Evolutionary conservation across 2,888 invertebrate species (phyloP).

Genomic region (Torymus aiolomorphi): DNA sequence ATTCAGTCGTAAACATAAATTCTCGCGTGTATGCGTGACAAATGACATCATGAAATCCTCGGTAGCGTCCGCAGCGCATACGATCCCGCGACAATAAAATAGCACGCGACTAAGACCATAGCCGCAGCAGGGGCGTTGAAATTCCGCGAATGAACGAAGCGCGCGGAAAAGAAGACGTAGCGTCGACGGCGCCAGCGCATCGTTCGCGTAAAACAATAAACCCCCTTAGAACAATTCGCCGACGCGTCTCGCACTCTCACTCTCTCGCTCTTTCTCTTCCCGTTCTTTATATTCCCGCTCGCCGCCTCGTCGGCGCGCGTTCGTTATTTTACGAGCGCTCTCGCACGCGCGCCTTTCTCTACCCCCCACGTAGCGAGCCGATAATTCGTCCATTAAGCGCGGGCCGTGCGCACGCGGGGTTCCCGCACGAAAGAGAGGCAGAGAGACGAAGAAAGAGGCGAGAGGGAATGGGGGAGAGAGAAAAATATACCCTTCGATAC

Average conservation of each 20-base stretch:
- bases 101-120: not conserved
- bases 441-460: slow-evolving; percentile 10
- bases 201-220: slow-evolving; percentile 45
- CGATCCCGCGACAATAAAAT: slow-evolving; percentile 2
- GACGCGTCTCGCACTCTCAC: too few relatives aligned
- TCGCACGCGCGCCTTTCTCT: not conserved
- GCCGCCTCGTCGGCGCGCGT: not conserved
- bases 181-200: not conserved
- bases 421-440: not conserved
- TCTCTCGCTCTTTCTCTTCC: not conserved
- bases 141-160: slow-evolving; percentile 22
- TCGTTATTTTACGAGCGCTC: slow-evolving; percentile 50
- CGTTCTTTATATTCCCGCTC: slow-evolving; percentile 43
- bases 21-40: not conserved
- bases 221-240: slow-evolving; percentile 13
- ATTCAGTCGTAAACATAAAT: not conserved
- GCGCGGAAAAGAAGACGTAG: not conserved
- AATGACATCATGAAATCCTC: not conserved
- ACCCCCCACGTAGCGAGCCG: slow-evolving; percentile 21
- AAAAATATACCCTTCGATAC: slow-evolving; percentile 35
- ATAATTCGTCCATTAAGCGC: slow-evolving; percentile 57
- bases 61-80: not conserved
- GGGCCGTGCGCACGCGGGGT: slow-evolving; percentile 12
- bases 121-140: not conserved
- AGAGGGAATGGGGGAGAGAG: not conserved